phyloP scores from a whole-genome alignment of 2,888 invertebrate species.

The Zaprionus bogoriensis region DNA sequence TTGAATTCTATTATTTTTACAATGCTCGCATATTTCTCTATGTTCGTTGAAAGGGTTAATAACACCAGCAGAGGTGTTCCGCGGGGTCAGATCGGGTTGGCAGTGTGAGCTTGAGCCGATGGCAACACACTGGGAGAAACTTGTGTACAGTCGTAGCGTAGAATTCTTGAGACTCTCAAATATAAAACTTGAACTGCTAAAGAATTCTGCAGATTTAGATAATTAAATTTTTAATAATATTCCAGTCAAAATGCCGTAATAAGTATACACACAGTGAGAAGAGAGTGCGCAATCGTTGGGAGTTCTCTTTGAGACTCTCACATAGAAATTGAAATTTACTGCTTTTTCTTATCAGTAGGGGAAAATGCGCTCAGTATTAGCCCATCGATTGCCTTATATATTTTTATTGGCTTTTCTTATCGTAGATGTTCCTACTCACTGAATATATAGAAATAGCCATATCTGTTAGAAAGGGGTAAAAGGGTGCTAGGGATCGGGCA shows the following conservation, averaged over 20 bases:
- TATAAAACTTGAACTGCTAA: too few species aligned
- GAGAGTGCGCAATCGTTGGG: too few species aligned
- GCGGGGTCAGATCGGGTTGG: too few species aligned
- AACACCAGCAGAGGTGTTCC: constrained; percentile 5
- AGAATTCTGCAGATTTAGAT: too few species aligned
- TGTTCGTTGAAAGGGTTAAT: constrained; percentile 1
- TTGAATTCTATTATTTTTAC: constrained; percentile 29
- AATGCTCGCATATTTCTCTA: not conserved
- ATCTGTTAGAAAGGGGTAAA: not conserved
- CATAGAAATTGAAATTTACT: not conserved
- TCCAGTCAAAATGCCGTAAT: too few species aligned
- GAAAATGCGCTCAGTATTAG: not conserved
- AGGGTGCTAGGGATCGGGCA: not conserved
- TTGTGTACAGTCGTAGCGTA: too few species aligned
- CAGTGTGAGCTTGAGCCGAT: not conserved
- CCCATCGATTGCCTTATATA: constrained; percentile 1
- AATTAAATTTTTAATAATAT: too few species aligned
- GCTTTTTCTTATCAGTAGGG: constrained; percentile 4
- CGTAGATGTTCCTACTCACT: not conserved
- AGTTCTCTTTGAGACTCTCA: not conserved
- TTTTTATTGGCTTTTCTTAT: constrained; percentile 3
- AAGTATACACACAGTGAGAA: too few species aligned
- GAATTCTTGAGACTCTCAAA: too few species aligned
- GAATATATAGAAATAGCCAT: not conserved
- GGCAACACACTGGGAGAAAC: not conserved